phyloP scores from a whole-genome alignment of 2,797 vertebrate genomes.

The Oreochromis mossambicus region DNA sequence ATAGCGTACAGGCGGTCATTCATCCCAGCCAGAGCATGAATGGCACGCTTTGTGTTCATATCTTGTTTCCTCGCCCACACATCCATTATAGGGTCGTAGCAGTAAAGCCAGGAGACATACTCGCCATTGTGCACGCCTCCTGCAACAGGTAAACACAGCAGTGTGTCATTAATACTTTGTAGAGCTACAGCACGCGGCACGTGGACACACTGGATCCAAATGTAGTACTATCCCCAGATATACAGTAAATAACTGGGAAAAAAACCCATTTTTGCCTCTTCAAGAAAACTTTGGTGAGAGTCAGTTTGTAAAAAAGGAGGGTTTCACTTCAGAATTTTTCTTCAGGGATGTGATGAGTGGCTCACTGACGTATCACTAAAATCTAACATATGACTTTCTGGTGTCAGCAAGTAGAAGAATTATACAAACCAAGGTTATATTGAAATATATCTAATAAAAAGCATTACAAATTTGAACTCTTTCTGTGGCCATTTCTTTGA shows the following conservation, averaged over 20 bases:
- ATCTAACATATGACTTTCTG: not conserved
- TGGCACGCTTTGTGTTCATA: constrained; percentile 99
- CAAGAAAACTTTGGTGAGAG: not conserved
- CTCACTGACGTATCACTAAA: not conserved
- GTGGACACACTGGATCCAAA: not conserved
- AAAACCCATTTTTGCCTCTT: not conserved
- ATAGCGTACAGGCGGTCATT: constrained; percentile 98
- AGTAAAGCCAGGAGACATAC: constrained; percentile 99
- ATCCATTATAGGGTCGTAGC: constrained; percentile 97
- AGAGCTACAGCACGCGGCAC: not conserved
- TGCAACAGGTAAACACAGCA: constrained; percentile 57
- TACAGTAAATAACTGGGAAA: not conserved
- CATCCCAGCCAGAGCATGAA: constrained; percentile 96
- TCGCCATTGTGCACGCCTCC: constrained; percentile 99
- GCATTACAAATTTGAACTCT: not conserved
- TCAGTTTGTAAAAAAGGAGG: not conserved
- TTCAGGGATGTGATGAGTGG: not conserved
- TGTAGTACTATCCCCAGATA: not conserved
- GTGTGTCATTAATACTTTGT: not conserved
- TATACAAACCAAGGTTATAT: not conserved
- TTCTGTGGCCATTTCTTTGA: not conserved
- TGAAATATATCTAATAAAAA: not conserved
- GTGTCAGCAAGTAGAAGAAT: not conserved
- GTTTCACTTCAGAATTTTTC: not conserved
- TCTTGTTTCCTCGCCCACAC: constrained; percentile 99